Conservation (phyloP, 2,797 vertebrate genomes). For the Setipinna tenuifilis region DNA sequence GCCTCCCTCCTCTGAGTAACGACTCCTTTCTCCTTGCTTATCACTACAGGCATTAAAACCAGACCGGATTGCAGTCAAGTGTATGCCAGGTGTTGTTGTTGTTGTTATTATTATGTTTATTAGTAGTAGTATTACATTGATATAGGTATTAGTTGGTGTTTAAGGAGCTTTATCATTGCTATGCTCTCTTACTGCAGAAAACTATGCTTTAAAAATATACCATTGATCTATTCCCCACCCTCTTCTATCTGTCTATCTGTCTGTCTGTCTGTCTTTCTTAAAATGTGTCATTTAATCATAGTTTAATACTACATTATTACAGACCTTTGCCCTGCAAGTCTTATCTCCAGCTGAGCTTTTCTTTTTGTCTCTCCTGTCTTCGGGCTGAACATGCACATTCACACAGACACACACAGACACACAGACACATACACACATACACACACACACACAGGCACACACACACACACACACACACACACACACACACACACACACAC, state of each 20-base stretch:
- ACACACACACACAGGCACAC: constrained; percentile 21
- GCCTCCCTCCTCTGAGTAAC: background rate
- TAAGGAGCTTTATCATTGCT: background rate
- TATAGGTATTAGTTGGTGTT: background rate
- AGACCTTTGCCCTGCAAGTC: constrained; percentile 69
- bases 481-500: constrained; percentile 24
- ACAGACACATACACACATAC: constrained; percentile 5
- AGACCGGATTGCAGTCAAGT: background rate
- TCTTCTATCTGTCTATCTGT: constrained; percentile 16
- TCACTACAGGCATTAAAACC: background rate
- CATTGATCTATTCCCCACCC: background rate
- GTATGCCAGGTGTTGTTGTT: background rate
- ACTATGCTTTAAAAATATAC: constrained; percentile 21
- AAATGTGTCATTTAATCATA: constrained; percentile 73
- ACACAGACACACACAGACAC: constrained; percentile 10
- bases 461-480: background rate
- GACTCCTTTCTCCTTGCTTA: background rate
- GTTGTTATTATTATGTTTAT: too few relatives aligned
- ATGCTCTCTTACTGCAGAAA: background rate
- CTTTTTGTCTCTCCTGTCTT: constrained; percentile 54
- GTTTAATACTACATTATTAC: constrained; percentile 76
- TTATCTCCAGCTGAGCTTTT: constrained; percentile 76
- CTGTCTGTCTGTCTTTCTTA: background rate
- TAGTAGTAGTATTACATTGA: too few relatives aligned
- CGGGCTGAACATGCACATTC: background rate